A percentile compares a stretch with the other conserved stretches of the same genome.
Evolutionary conservation across 2,888 invertebrate species (phyloP).

Genomic region (Chironomus riparius): DNA sequence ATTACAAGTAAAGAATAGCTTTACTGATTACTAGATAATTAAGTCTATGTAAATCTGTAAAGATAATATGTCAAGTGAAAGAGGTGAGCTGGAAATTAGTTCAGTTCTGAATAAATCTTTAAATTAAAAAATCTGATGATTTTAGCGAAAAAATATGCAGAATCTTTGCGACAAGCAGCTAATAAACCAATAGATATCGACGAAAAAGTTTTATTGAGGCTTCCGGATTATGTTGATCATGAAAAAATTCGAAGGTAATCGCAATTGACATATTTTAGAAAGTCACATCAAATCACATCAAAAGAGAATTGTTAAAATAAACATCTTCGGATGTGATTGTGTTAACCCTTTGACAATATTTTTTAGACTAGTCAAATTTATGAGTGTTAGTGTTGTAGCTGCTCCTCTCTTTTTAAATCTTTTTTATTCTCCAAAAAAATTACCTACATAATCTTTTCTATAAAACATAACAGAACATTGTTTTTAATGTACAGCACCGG

Average conservation of each 20-base stretch:
- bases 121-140: background rate
- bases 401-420: background rate
- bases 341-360: background rate
- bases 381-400: background rate
- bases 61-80: background rate
- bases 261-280: background rate
- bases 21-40: no score
- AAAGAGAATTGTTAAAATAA: background rate
- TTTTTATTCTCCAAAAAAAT: background rate
- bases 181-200: conserved; percentile 7
- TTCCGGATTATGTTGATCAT: conserved; percentile 19
- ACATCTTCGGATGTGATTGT: background rate
- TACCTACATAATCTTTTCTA: background rate
- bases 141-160: background rate
- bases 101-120: background rate
- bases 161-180: background rate
- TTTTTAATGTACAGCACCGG: background rate
- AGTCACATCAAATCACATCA: background rate
- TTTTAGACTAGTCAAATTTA: background rate
- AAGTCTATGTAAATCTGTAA: no score
- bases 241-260: conserved; percentile 6
- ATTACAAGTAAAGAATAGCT: no score
- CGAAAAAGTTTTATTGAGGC: conserved; percentile 10
- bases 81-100: background rate
- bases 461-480: background rate